A percentile compares a stretch with the other conserved stretches of the same genome.
phyloP scores from a whole-genome alignment of 1,140 invertebrate genomes.

The Apolygus lucorum region DNA sequence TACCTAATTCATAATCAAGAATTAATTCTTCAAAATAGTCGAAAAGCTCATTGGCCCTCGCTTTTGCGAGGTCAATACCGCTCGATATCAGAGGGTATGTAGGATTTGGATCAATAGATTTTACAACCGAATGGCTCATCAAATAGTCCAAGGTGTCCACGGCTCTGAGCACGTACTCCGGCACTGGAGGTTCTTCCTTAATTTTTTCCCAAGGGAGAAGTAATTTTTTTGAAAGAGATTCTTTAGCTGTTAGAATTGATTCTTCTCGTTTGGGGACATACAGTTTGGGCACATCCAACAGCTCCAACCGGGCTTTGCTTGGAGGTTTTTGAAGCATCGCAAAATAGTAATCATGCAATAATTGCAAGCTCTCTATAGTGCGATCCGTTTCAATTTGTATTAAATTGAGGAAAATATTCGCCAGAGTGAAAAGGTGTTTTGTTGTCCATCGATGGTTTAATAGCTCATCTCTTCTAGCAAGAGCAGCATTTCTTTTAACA shows the following conservation, averaged over 20 bases:
- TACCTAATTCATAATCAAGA: neutral
- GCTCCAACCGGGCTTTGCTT: neutral
- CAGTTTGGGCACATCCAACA: neutral
- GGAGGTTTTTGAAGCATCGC: neutral
- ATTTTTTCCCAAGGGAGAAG: neutral
- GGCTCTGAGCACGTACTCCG: neutral
- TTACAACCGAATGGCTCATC: neutral
- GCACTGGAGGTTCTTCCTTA: neutral
- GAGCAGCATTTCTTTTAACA: slow-evolving; percentile 9
- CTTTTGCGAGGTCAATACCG: neutral
- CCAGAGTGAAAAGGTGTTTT: neutral
- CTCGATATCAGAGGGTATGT: neutral
- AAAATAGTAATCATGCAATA: slow-evolving; percentile 26
- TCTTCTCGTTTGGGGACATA: neutral
- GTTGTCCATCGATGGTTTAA: slow-evolving; percentile 19
- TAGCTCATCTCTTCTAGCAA: neutral
- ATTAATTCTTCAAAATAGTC: neutral
- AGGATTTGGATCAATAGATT: neutral
- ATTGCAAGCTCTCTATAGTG: slow-evolving; percentile 25
- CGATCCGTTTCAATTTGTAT: slow-evolving; percentile 27
- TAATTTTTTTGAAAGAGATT: neutral
- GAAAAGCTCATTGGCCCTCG: neutral
- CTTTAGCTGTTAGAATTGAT: neutral
- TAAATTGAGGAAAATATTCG: slow-evolving; percentile 9
- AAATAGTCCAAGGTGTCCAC: neutral